Evolutionary conservation across 2,888 invertebrate species (phyloP).

Genomic region (Parascotia fuliginaria): DNA sequence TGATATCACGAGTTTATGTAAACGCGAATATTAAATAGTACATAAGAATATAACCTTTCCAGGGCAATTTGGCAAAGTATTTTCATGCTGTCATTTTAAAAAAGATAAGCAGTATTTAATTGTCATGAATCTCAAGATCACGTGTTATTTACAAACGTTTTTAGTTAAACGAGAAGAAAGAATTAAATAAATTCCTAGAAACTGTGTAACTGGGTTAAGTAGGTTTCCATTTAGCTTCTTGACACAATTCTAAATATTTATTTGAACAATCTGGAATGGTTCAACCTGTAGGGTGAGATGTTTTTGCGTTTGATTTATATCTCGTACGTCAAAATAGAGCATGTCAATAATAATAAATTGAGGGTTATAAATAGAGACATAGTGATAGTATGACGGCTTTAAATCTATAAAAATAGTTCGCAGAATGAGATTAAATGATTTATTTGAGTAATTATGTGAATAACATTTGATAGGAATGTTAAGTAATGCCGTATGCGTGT

Average conservation of each 20-base stretch:
- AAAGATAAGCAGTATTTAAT: no score
- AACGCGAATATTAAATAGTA: no score
- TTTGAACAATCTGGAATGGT: conserved; percentile 5
- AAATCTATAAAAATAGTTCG: conserved; percentile 46
- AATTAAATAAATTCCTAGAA: neutral
- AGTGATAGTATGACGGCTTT: conserved; percentile 33
- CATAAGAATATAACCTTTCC: no score
- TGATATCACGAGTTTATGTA: no score
- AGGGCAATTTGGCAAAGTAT: no score
- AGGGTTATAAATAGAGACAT: conserved; percentile 30
- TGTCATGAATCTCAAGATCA: no score
- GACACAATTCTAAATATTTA: conserved; percentile 3
- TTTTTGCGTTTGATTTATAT: conserved; percentile 15
- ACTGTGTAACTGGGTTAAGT: neutral
- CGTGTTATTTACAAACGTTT: no score
- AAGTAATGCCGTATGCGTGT: conserved; percentile 73
- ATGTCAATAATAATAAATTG: conserved; percentile 28
- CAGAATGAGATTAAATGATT: conserved; percentile 64
- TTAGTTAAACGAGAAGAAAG: neutral
- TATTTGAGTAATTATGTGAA: conserved; percentile 77
- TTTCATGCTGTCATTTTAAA: no score
- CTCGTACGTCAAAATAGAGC: conserved; percentile 23
- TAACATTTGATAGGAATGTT: conserved; percentile 79
- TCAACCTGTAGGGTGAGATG: conserved; percentile 1
- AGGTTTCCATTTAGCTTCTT: conserved; percentile 3